Percentiles rank a stretch among this genome's conserved stretches.
Evolutionary conservation across 2,888 invertebrate species (phyloP).

Genomic region (Leptarthrus brevirostris): DNA sequence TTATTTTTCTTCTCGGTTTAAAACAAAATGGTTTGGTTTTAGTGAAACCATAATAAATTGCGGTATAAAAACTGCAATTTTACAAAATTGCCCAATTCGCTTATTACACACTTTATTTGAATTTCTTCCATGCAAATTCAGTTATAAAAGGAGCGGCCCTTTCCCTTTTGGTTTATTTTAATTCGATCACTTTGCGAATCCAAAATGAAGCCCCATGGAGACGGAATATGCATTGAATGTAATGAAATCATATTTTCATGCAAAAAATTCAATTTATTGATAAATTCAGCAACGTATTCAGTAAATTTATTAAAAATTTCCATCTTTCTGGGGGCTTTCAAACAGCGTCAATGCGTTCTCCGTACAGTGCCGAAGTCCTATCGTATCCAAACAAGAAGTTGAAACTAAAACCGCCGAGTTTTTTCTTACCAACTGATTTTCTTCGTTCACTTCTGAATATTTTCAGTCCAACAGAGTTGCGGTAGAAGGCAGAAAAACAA

Average conservation of each 20-base stretch:
- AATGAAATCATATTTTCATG: conserved; percentile 55
- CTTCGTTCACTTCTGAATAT: conserved; percentile 9
- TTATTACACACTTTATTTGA: conserved; percentile 3
- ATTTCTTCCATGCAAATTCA: conserved; percentile 24
- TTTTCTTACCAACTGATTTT: conserved; percentile 22
- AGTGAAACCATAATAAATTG: too few relatives aligned
- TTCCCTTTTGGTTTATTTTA: neutral
- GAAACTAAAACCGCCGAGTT: neutral
- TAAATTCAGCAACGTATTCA: conserved; percentile 56
- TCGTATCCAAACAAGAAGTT: neutral
- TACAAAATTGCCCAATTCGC: too few relatives aligned
- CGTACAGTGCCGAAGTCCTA: neutral
- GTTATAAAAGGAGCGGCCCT: neutral
- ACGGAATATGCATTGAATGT: conserved; percentile 26
- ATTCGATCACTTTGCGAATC: neutral
- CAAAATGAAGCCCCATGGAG: conserved; percentile 28
- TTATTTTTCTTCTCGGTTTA: too few relatives aligned
- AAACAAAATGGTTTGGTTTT: too few relatives aligned
- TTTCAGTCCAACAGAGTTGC: too few relatives aligned
- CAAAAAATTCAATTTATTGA: conserved; percentile 55
- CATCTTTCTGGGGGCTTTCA: conserved; percentile 27
- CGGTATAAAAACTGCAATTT: too few relatives aligned
- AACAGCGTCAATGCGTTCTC: conserved; percentile 14
- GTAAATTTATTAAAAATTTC: conserved; percentile 55
- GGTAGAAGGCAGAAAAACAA: neutral